phyloP scores from a whole-genome alignment of 1,140 invertebrate species.

The Trichonephila clavata region DNA sequence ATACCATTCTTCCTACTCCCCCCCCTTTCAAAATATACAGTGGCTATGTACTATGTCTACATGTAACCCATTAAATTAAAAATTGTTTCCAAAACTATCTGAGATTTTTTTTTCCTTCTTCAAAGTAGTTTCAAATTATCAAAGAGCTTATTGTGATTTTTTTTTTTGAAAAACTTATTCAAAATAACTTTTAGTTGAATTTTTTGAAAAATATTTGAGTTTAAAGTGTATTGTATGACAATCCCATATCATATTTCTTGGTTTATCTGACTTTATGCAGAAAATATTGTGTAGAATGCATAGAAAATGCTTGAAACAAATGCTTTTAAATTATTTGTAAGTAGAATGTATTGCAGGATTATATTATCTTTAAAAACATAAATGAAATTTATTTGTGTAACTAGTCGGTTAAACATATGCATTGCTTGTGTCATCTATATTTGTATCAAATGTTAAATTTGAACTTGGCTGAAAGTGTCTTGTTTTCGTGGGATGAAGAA shows the following conservation, averaged over 20 bases:
- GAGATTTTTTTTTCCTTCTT: not conserved
- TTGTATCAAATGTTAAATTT: conserved; percentile 7
- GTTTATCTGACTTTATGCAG: conserved; percentile 15
- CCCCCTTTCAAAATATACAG: not conserved
- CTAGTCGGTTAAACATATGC: not conserved
- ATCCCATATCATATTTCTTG: conserved; percentile 32
- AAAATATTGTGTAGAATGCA: not conserved
- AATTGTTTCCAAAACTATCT: no score
- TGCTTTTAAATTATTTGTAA: conserved; percentile 20
- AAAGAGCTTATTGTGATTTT: not conserved
- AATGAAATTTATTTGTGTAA: not conserved
- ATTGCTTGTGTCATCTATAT: not conserved
- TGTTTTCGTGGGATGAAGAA: conserved; percentile 18
- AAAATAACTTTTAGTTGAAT: not conserved
- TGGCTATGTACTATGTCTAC: not conserved
- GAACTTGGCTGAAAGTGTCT: not conserved
- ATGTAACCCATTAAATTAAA: no score
- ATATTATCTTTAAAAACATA: not conserved
- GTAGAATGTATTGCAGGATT: not conserved
- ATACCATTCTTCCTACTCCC: not conserved
- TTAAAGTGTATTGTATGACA: not conserved
- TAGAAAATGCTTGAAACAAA: not conserved
- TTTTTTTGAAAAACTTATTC: not conserved
- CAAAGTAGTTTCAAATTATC: not conserved
- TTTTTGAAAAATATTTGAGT: not conserved